Base-by-base conservation (phyloP, 2,113 vertebrate genomes). In the Albula goreensis region DNA sequence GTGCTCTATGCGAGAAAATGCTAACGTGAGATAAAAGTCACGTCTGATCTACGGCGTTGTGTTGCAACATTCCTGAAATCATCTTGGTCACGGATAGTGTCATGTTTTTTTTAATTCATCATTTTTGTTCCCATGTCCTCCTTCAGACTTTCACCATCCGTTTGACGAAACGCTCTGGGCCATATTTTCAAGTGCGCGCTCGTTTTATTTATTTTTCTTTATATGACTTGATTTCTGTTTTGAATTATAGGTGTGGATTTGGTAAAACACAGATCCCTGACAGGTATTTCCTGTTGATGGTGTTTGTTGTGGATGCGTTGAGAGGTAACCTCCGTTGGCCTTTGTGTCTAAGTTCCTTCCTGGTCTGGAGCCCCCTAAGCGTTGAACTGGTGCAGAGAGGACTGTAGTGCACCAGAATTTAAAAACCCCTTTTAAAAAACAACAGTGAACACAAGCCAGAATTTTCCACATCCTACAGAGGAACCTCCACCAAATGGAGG, bases 201-300 rank as follows among this genome's bases (percentile, higher is more conserved):
- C 31, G 31, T 41, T 41, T 41, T 15, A 66, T 66, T 74, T 22
- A 25, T 74, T 74, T 74, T n/a, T 6, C 25, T 74, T 74, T 25
- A 4, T 31, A 74, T 6, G 4, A 22, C n/a, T 31, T 31, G n/a
- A 74, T 74, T 9, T 31, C 70, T 74, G 70, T 22, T 74, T 74
- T 31, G 70, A 74, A 74, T 74, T 74, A 31, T 9, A 74, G 70
- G 70, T 74, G 70, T 31, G n/a, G 70, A 74, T 74, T 41, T 74
- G 70, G 70, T 74, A 11, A 31, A 74, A 22, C 70, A 10, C 70
- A 74, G 70, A 31, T 22, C 25, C 10, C 70, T 74, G 70, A 74
- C 31, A 25, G 70, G 70, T 74, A 74, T 74, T 74, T 74, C 70
- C 70, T 74, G 70, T 74, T 74, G n/a, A 74, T n/a, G 8, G n/a